Evolutionary conservation across 64 coral and sea anemone species (phyloP).

Genomic region (Pocillopora damicornis): DNA sequence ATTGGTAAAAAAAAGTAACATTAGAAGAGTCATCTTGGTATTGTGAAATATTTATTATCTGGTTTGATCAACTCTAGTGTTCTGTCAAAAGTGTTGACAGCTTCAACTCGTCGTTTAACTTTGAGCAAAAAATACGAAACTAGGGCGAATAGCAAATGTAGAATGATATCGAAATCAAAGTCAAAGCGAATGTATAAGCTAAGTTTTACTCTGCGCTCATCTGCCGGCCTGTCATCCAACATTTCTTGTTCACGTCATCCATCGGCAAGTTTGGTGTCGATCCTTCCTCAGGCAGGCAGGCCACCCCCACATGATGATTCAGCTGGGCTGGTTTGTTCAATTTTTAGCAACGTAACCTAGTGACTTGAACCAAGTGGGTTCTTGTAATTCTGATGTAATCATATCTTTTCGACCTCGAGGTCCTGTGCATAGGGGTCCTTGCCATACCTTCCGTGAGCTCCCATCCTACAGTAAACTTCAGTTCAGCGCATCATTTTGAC

Average conservation of each 20-base stretch:
- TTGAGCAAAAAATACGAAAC: too few relatives aligned
- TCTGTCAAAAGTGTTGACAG: too few relatives aligned
- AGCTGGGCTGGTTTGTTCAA: neutral
- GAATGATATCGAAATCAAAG: too few relatives aligned
- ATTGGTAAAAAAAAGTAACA: too few relatives aligned
- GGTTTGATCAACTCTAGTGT: too few relatives aligned
- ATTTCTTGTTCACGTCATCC: neutral
- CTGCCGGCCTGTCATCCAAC: neutral
- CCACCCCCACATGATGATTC: neutral
- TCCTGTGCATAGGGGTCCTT: constrained; percentile 29
- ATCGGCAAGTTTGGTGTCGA: neutral
- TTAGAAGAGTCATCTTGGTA: too few relatives aligned
- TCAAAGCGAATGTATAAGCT: too few relatives aligned
- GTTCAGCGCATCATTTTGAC: neutral
- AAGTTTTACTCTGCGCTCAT: too few relatives aligned
- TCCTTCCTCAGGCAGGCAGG: neutral
- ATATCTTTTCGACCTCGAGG: constrained; percentile 44
- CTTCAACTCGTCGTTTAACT: too few relatives aligned
- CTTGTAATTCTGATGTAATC: constrained; percentile 48
- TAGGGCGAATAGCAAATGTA: too few relatives aligned
- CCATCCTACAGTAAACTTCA: constrained; percentile 13
- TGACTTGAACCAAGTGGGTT: constrained; percentile 52
- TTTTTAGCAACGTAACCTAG: constrained; percentile 50
- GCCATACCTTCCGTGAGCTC: constrained; percentile 32
- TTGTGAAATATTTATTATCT: too few relatives aligned